Evolutionary conservation across 2,888 invertebrate species (phyloP), one percentile per base, ranked within the genome.

Genomic region (Eulithis testata): DNA sequence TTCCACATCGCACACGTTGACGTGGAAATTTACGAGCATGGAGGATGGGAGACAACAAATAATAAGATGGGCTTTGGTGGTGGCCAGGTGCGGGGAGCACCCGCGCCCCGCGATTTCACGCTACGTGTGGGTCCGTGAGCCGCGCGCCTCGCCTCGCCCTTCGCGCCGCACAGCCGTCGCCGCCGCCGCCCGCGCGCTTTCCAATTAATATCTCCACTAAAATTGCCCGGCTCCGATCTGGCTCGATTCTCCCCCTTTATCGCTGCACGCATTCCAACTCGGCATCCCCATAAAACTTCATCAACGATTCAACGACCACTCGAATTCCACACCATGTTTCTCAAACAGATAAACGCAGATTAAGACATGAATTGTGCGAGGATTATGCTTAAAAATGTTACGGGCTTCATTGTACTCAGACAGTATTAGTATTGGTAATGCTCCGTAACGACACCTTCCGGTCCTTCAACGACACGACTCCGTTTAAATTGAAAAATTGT

Each of bases 21-120:
- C 90, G 86, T 84, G 88, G 83, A 91, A 90, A 92, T 93, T 93
- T 93, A 93, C 91, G 92, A 92, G 90, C 92, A 88, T 89, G 87
- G 89, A 89, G 72, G 88, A 90, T 90, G 89, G 88, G 87, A 90
- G 90, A 91, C 91, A 91, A 92, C 91, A 92, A 92, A 92, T 91
- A 91, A 91, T 89, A 88, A 88, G 87, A 80, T 86, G 83, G 78
- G 77, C 78, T 80, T 80, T 68, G 66, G 77, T 76, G 82, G 82
- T 78, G 85, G 85, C 91, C 90, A 90, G 91, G 90, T 91, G 91
- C 73, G 83, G 78, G 76, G 74, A 80, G 86, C 88, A 85, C 87
- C 90, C 88, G 88, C 87, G 80, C 83, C 87, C 86, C 84, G 86
- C 86, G 88, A 92, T 92, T 92, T 91, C 91, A 92, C 91, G 92